phyloP scores from a whole-genome alignment of 2,113 vertebrate species.

The Microtus pennsylvanicus region DNA sequence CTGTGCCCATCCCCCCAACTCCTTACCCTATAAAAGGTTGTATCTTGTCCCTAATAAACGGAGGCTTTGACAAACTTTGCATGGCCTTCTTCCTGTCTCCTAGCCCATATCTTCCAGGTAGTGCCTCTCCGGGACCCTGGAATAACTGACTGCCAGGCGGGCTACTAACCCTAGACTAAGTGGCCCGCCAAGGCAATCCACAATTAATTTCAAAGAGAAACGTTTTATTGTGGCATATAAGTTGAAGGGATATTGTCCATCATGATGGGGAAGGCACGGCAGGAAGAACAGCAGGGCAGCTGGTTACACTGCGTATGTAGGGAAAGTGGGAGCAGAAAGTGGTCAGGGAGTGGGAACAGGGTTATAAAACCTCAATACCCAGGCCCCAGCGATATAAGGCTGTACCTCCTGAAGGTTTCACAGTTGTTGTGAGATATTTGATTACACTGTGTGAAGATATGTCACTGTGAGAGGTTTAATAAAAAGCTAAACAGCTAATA shows the following conservation, averaged over 20 bases:
- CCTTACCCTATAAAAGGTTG: too few relatives aligned
- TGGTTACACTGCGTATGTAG: too few relatives aligned
- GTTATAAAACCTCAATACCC: not conserved
- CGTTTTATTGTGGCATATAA: not conserved
- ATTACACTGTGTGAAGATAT: not conserved
- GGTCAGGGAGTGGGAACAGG: not conserved
- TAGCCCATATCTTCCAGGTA: too few relatives aligned
- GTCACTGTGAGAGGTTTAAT: not conserved
- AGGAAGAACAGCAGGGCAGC: not conserved
- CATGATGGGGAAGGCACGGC: not conserved
- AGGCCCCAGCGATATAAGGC: not conserved
- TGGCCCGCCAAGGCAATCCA: too few relatives aligned
- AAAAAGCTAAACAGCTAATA: not conserved
- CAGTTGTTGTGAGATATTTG: not conserved
- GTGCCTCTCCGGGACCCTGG: too few relatives aligned
- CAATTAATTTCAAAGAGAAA: not conserved
- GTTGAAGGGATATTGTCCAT: not conserved
- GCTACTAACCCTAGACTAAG: too few relatives aligned
- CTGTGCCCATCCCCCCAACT: too few relatives aligned
- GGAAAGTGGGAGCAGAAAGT: not conserved
- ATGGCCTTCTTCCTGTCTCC: too few relatives aligned
- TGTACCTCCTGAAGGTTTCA: not conserved
- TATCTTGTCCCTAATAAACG: too few relatives aligned
- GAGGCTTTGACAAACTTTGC: too few relatives aligned
- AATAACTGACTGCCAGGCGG: too few relatives aligned